phyloP scores from a whole-genome alignment of 2,113 vertebrate genomes.

The Brachirus orientalis region DNA sequence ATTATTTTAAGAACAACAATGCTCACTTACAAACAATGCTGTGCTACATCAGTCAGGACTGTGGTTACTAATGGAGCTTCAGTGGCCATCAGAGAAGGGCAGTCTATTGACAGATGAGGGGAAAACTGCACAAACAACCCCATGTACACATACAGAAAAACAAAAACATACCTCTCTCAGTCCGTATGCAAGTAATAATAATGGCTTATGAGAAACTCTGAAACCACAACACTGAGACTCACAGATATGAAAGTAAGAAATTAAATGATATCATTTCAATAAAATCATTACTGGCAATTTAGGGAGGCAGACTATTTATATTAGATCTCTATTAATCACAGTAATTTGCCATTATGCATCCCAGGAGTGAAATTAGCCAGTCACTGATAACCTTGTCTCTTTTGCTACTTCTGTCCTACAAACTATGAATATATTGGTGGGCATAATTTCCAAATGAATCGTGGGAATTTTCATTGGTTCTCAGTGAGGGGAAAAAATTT shows the following conservation, averaged over 20 bases:
- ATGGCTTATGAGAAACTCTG: conserved; percentile 44
- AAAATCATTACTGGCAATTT: conserved; percentile 42
- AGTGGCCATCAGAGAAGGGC: conserved; percentile 71
- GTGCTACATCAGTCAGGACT: conserved; percentile 72
- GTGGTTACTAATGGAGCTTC: conserved; percentile 72
- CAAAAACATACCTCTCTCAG: conserved; percentile 43
- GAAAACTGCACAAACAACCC: conserved; percentile 54
- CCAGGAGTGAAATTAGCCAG: conserved; percentile 55
- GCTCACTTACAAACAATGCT: conserved; percentile 48
- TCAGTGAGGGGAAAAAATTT: conserved; percentile 36
- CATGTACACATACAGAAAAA: conserved; percentile 16
- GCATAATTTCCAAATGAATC: conserved; percentile 50
- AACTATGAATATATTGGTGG: conserved; percentile 58
- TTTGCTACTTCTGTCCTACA: conserved; percentile 26
- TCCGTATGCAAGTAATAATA: conserved; percentile 55
- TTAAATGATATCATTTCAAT: too few relatives aligned
- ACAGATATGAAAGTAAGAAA: conserved; percentile 43
- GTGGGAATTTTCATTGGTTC: conserved; percentile 53
- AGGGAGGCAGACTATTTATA: conserved; percentile 50
- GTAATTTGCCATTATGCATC: conserved; percentile 69
- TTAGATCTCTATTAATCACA: conserved; percentile 69
- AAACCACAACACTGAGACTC: conserved; percentile 36
- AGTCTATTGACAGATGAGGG: conserved; percentile 71
- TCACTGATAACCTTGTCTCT: conserved; percentile 68
- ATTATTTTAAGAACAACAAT: conserved; percentile 54